These are phyloP conservation scores for Plodia interpunctella DNA, from an alignment of 1,140 invertebrate species.

Conservation along the genomic window DNA sequence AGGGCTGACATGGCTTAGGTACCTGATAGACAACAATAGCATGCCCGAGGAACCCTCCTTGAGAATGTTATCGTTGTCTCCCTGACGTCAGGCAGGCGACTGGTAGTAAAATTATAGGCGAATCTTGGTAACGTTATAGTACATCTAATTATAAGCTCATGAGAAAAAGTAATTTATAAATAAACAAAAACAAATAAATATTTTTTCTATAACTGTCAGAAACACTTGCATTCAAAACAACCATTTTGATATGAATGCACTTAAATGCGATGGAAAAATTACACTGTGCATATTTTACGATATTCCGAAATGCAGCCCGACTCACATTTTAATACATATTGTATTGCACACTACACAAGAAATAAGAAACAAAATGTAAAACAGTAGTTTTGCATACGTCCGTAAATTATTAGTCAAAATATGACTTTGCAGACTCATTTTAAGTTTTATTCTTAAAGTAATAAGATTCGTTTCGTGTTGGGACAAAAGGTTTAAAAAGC, in stretches of 20 bases:
- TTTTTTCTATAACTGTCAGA: neutral
- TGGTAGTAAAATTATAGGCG: too few species aligned
- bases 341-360: neutral
- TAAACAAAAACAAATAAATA: neutral
- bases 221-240: neutral
- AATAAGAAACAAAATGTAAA: constrained; percentile 6
- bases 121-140: too few species aligned
- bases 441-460: neutral
- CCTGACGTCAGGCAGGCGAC: too few species aligned
- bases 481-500: neutral
- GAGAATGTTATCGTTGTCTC: too few species aligned
- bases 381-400: constrained; percentile 6
- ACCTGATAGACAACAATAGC: too few species aligned
- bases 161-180: neutral
- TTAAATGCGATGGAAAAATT: neutral
- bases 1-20: too few species aligned
- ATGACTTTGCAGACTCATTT: neutral
- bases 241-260: neutral
- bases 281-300: neutral
- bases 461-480: neutral
- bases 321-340: constrained; percentile 6
- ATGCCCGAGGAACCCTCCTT: too few species aligned
- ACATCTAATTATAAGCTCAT: too few species aligned
- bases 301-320: constrained; percentile 1
- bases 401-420: neutral